phyloP scores from a whole-genome alignment of 2,113 vertebrate species.

The Oryctolagus cuniculus region mOryCun1.1 NC_091432.1:66192501-66193000 shows the following conservation, averaged over 20 bases:
- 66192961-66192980: conserved; percentile 84
- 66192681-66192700: conserved; percentile 88
- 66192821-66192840: conserved; percentile 89
- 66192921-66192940: conserved; percentile 90
- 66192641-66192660: conserved; percentile 75
- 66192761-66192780: conserved; percentile 90
- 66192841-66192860: conserved; percentile 92
- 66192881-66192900: conserved; percentile 95
- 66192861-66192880: conserved; percentile 85
- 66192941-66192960: conserved; percentile 94
- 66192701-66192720: conserved; percentile 85
- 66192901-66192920: conserved; percentile 96
- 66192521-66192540: neutral
- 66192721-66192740: conserved; percentile 96
- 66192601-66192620: neutral
- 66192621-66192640: conserved; percentile 84
- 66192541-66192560: conserved; percentile 50
- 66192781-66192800: conserved; percentile 93
- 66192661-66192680: conserved; percentile 88
- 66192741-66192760: conserved; percentile 87
- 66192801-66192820: conserved; percentile 89
- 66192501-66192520: too few relatives aligned
- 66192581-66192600: conserved; percentile 74
- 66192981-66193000: conserved; percentile 63
- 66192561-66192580: conserved; percentile 20